phyloP scores from a whole-genome alignment of 2,113 vertebrate genomes.

The Larimichthys crocea region DNA sequence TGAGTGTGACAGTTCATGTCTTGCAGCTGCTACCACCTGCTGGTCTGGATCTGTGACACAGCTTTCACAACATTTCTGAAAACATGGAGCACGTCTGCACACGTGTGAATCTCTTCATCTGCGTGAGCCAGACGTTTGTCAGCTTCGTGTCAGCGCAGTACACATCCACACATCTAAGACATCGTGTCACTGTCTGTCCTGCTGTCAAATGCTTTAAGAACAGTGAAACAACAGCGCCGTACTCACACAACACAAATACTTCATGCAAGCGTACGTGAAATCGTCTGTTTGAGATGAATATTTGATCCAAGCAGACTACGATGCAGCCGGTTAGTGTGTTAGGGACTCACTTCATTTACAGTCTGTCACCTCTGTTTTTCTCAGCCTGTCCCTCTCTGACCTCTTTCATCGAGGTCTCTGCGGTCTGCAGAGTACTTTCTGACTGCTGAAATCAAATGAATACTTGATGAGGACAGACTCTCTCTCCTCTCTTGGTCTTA shows the following conservation, averaged over 20 bases:
- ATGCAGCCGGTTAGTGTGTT: neutral
- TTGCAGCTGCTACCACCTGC: slow-evolving; percentile 32
- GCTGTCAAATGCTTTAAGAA: neutral
- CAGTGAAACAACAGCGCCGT: neutral
- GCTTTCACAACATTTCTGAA: neutral
- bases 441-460: slow-evolving; percentile 58
- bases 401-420: slow-evolving; percentile 22
- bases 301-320: neutral
- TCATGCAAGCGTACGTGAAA: neutral
- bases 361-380: neutral
- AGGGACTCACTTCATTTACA: neutral
- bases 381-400: slow-evolving; percentile 24
- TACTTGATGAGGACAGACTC: slow-evolving; percentile 60
- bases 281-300: neutral
- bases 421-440: slow-evolving; percentile 33
- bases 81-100: neutral
- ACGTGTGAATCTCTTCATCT: neutral
- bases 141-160: neutral
- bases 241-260: neutral
- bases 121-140: neutral
- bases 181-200: neutral
- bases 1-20: neutral
- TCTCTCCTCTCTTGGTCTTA: slow-evolving; percentile 10
- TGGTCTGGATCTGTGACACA: slow-evolving; percentile 20
- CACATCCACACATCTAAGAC: neutral